Percentiles rank a stretch among this genome's conserved stretches.
Evolutionary conservation across 2,113 vertebrate species (phyloP).

Genomic region (Shinisaurus crocodilurus): DNA sequence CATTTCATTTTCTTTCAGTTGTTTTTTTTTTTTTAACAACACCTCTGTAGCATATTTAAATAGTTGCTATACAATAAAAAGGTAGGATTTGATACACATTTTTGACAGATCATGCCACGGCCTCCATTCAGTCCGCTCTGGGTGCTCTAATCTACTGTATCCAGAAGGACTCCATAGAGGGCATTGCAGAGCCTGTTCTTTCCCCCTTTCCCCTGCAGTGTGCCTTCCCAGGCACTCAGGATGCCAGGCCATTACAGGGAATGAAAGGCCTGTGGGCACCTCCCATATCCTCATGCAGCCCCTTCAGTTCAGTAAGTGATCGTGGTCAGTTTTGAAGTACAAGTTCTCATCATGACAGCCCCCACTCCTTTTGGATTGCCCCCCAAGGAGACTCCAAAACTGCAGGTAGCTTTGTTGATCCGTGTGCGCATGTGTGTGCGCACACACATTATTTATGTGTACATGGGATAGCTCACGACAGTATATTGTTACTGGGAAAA

Average conservation of each 20-base stretch:
- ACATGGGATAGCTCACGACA: no score
- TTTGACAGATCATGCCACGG: conserved; percentile 36
- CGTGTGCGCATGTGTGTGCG: no score
- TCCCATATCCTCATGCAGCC: not conserved
- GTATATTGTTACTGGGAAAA: no score
- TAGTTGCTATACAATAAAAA: conserved; percentile 16
- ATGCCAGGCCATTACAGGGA: not conserved
- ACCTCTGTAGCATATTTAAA: conserved; percentile 56
- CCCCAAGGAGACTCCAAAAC: no score
- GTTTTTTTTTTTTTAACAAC: conserved; percentile 46
- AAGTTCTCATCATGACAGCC: no score
- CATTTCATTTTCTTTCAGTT: conserved; percentile 43
- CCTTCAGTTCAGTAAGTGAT: not conserved
- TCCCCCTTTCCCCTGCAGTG: not conserved
- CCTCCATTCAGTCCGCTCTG: not conserved
- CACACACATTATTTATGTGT: no score
- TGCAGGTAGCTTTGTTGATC: no score
- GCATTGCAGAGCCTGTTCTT: not conserved
- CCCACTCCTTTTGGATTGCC: no score
- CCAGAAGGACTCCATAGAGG: not conserved
- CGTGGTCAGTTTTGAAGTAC: no score
- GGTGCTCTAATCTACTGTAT: not conserved
- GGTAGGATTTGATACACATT: conserved; percentile 32
- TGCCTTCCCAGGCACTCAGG: not conserved
- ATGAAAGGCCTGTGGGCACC: not conserved